Percentiles rank a stretch among this genome's conserved stretches.
Conservation (phyloP, 2,113 vertebrate genomes). For the Pseudorectes ferrugineus region DNA sequence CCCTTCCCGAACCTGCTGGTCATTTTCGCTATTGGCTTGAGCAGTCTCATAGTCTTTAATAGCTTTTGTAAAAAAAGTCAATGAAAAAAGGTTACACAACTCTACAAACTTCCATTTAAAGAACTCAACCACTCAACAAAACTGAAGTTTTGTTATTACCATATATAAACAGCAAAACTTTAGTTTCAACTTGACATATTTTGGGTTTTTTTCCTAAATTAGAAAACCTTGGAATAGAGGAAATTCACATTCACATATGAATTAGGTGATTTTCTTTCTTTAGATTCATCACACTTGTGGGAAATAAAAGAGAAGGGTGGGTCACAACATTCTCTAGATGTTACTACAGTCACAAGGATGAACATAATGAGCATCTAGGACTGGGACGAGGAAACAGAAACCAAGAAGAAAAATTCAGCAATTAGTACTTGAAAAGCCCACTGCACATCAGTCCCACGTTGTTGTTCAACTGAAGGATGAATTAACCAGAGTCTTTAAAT, state of each 20-base stretch:
- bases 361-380: not conserved
- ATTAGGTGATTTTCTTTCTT: not conserved
- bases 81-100: not conserved
- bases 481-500: not conserved
- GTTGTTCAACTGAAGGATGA: not conserved
- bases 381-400: not conserved
- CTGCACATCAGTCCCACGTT: not conserved
- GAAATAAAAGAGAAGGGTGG: not conserved
- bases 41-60: conserved; percentile 92
- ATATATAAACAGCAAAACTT: not conserved
- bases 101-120: not conserved
- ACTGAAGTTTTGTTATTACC: not conserved
- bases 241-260: not conserved
- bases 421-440: not conserved
- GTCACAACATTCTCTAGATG: not conserved
- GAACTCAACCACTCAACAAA: not conserved
- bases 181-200: not conserved
- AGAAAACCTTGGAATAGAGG: not conserved
- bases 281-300: not conserved
- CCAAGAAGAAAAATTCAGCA: not conserved
- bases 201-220: fast-evolving
- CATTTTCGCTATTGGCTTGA: conserved; percentile 86
- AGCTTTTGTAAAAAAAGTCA: conserved; percentile 69
- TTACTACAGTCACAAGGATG: not conserved
- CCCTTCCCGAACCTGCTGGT: conserved; percentile 90